Evolutionary conservation across 1,140 invertebrate species (phyloP), one percentile per base, ranked within the genome.

Genomic region (Penaeus japonicus): DNA sequence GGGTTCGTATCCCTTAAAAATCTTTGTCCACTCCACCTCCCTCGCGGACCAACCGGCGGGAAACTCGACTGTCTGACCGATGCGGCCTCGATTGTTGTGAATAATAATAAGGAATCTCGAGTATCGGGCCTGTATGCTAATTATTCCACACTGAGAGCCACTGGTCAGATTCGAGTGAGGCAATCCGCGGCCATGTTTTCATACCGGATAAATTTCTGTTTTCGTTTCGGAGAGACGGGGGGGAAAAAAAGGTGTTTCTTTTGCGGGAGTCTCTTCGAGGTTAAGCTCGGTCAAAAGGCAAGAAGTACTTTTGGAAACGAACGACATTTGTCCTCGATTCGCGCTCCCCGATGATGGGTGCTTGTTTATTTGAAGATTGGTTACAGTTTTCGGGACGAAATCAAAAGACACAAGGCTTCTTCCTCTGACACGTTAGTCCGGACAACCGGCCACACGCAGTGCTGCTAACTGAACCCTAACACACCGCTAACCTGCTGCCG

Each of bases 51-150:
- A 70, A 62, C n/a, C 70, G 81, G 59, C 81, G 84, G 65, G 65
- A 57, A 77, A 77, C 77, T 85, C 84, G 70, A 85, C 75, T 77
- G 84, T 85, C 84, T 75, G 84, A 77, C 84, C 73, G 47, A 85
- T 55, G 70, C 70, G 53, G 84, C 53, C 53, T 24, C 85, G 85
- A 86, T 86, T 86, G 85, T 86, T 86, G 85, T 86, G 85, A 79
- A 86, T 86, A 86, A 86, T 86, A 86, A 86, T 86, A 86, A 86
- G 85, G 85, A 78, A 86, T 86, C 85, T 86, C 85, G 55, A 86
- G 85, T 86, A 86, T 80, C 85, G 55, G 75, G 55, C 85, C 75
- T 77, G 85, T 86, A 86, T 86, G 85, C 85, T 86, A 86, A 86
- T 86, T 86, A 86, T 86, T 86, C 75, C 85, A 86, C 85, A 85